These are phyloP conservation scores for Malacoraja senta DNA, from an alignment of 2,797 vertebrate species.

Conservation along the genomic window DNA sequence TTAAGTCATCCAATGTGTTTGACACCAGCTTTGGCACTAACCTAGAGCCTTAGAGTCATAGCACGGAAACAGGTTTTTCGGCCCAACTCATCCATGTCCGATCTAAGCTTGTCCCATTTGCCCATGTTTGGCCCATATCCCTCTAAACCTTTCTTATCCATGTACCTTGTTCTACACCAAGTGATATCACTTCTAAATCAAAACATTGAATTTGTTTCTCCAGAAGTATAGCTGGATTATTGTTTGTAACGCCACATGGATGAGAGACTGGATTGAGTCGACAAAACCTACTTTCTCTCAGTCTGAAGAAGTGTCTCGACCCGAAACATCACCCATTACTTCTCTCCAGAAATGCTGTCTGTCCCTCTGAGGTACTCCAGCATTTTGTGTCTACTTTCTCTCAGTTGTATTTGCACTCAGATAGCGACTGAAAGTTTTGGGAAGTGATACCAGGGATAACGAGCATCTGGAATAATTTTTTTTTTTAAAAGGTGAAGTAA, in stretches of 20 bases:
- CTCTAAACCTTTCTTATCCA: too few species aligned
- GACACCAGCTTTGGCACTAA: background rate
- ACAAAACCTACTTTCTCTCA: background rate
- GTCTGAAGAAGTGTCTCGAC: background rate
- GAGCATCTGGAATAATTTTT: background rate
- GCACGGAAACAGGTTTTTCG: too few species aligned
- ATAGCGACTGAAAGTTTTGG: background rate
- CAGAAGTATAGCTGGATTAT: background rate
- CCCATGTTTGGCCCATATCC: too few species aligned
- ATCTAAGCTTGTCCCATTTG: too few species aligned
- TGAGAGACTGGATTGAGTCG: background rate
- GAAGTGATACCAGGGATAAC: background rate
- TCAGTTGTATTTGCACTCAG: background rate
- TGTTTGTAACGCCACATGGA: background rate
- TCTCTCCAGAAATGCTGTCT: too few species aligned
- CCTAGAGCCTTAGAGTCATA: too few species aligned
- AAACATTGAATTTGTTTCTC: background rate
- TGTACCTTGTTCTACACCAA: background rate
- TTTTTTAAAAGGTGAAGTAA: background rate
- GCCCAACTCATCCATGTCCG: too few species aligned
- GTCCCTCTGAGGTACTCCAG: too few species aligned
- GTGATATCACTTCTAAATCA: constrained; percentile 2
- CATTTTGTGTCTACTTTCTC: too few species aligned
- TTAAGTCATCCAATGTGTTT: background rate
- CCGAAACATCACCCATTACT: too few species aligned